phyloP scores from a whole-genome alignment of 1,140 invertebrate genomes.

The Patella vulgata region DNA sequence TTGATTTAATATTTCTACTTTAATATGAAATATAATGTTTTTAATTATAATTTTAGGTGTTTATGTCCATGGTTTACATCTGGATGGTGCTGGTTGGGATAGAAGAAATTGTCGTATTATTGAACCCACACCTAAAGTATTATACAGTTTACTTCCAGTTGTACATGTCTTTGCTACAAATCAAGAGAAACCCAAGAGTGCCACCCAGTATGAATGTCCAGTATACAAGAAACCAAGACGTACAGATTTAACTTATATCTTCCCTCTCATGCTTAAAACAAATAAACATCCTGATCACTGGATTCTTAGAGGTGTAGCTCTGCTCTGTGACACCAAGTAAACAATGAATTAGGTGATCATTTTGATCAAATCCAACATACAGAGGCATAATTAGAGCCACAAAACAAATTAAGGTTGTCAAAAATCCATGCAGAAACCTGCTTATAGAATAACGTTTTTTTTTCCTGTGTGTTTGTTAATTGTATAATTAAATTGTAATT shows the following conservation, averaged over 20 bases:
- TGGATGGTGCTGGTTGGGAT: constrained; percentile 67
- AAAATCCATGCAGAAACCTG: too few relatives aligned
- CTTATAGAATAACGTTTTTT: too few relatives aligned
- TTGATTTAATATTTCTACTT: too few relatives aligned
- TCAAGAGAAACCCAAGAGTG: constrained; percentile 78
- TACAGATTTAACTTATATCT: constrained; percentile 94
- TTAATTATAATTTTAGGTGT: constrained; percentile 52
- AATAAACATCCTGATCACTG: constrained; percentile 66
- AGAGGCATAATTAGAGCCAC: too few relatives aligned
- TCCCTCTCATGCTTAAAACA: constrained; percentile 90
- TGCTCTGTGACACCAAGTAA: constrained; percentile 97
- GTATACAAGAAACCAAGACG: constrained; percentile 95
- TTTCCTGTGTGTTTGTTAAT: too few relatives aligned
- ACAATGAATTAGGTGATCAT: too few relatives aligned
- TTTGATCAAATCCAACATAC: too few relatives aligned
- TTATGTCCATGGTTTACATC: constrained; percentile 63
- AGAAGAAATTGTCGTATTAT: constrained; percentile 56
- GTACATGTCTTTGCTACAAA: constrained; percentile 94
- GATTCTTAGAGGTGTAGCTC: constrained; percentile 89
- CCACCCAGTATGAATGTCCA: constrained; percentile 93
- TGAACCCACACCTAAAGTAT: constrained; percentile 65
- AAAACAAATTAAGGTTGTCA: too few relatives aligned
- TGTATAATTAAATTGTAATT: too few relatives aligned
- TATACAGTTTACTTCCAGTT: constrained; percentile 63
- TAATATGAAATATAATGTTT: too few relatives aligned